Conservation (phyloP, 2,888 invertebrate genomes). For the Molorchus minor region DNA sequence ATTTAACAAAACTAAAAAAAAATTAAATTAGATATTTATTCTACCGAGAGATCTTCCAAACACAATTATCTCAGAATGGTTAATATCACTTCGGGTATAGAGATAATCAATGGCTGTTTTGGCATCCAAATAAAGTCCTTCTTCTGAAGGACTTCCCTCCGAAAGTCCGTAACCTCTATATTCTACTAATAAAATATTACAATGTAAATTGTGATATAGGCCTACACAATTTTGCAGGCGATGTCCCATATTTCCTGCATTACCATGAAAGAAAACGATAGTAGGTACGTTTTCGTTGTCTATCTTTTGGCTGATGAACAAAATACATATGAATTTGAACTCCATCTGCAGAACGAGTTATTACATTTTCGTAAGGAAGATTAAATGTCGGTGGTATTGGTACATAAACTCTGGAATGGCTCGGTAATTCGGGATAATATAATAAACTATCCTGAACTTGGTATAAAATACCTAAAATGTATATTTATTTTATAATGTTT, state of each 20-base stretch:
- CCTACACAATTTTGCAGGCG: conserved; percentile 80
- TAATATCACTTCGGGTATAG: conserved; percentile 81
- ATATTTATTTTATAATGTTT: no score
- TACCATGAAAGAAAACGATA: conserved; percentile 92
- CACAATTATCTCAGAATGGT: conserved; percentile 83
- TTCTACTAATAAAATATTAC: conserved; percentile 92
- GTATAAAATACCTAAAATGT: conserved; percentile 78
- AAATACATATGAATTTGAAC: conserved; percentile 83
- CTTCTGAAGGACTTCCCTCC: conserved; percentile 86
- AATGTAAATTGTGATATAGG: conserved; percentile 80
- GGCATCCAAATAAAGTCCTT: conserved; percentile 88
- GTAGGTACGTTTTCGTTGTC: conserved; percentile 80
- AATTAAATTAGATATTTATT: conserved; percentile 8
- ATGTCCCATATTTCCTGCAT: conserved; percentile 97
- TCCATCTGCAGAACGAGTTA: conserved; percentile 79
- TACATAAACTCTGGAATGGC: conserved; percentile 87
- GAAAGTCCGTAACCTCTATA: conserved; percentile 95
- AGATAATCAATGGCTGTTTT: conserved; percentile 88
- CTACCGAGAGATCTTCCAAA: conserved; percentile 88
- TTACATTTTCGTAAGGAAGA: conserved; percentile 86
- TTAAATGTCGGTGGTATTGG: conserved; percentile 86
- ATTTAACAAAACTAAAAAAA: conserved; percentile 1
- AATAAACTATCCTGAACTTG: conserved; percentile 86
- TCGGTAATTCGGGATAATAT: conserved; percentile 90
- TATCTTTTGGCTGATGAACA: conserved; percentile 76